These are phyloP conservation scores for Neoseiulus cucumeris DNA, from an alignment of 1,140 invertebrate species.

Conservation along the genomic window DNA sequence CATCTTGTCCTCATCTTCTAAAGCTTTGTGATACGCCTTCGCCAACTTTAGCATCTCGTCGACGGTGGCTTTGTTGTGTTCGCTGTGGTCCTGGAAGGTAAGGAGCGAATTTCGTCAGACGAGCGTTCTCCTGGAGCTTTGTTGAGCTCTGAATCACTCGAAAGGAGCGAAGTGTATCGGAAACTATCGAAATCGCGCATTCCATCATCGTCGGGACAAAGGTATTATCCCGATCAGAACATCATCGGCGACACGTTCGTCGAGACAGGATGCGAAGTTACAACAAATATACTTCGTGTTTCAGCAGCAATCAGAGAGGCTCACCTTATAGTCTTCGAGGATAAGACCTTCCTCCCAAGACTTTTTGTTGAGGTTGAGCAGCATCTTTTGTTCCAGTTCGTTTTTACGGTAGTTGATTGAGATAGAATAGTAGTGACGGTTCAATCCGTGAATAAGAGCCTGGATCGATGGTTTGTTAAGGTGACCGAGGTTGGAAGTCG, in stretches of 20 bases:
- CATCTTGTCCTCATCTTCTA: slow-evolving; percentile 99
- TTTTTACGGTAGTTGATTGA: slow-evolving; percentile 99
- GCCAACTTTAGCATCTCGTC: slow-evolving; percentile 91
- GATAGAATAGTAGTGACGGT: slow-evolving; percentile 98
- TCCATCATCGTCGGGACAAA: too few species aligned
- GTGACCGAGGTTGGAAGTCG: slow-evolving; percentile 95
- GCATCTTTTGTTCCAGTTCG: slow-evolving; percentile 95
- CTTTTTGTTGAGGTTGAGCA: slow-evolving; percentile 95
- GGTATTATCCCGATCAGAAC: too few species aligned
- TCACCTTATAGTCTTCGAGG: slow-evolving; percentile 62
- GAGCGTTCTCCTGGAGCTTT: too few species aligned
- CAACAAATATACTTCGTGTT: too few species aligned
- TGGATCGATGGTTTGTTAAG: slow-evolving; percentile 96
- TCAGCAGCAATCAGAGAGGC: neutral
- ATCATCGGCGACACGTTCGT: too few species aligned
- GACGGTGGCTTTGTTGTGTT: slow-evolving; percentile 62
- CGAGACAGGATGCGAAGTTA: too few species aligned
- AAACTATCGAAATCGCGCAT: too few species aligned
- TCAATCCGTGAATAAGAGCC: slow-evolving; percentile 94
- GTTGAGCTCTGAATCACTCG: too few species aligned
- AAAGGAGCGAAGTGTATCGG: too few species aligned
- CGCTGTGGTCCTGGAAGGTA: slow-evolving; percentile 48
- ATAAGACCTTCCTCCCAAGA: slow-evolving; percentile 97
- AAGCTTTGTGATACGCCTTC: slow-evolving; percentile 93
- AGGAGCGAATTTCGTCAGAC: too few species aligned